Evolutionary conservation across 1,140 invertebrate species (phyloP).

Genomic region (Leptopilina clavipes): DNA sequence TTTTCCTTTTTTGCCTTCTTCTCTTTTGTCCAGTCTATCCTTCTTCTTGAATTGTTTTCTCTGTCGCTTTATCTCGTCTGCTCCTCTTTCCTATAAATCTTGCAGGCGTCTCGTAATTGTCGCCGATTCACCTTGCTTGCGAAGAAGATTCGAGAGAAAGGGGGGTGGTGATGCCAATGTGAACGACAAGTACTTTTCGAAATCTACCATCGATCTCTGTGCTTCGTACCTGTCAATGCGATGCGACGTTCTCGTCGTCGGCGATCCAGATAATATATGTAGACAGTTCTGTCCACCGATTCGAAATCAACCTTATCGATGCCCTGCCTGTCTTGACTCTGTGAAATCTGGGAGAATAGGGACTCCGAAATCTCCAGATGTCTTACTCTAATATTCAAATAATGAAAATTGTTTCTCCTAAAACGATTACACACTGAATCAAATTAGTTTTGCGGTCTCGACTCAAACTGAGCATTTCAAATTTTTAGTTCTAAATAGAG

Average conservation of each 20-base stretch:
- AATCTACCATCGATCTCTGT: conserved; percentile 30
- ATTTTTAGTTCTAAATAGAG: too few relatives aligned
- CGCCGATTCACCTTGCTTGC: conserved; percentile 23
- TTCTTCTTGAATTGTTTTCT: conserved; percentile 36
- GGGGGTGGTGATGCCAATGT: conserved; percentile 14
- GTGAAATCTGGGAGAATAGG: neutral
- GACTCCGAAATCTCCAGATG: neutral
- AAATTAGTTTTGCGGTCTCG: too few relatives aligned
- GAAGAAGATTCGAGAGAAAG: neutral
- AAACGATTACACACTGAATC: too few relatives aligned
- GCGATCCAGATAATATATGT: conserved; percentile 28
- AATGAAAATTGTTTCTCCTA: neutral
- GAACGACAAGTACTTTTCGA: conserved; percentile 35
- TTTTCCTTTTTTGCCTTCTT: conserved; percentile 27
- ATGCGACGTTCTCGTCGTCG: conserved; percentile 7
- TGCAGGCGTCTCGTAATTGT: conserved; percentile 33
- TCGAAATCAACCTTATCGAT: conserved; percentile 28
- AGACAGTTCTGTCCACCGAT: conserved; percentile 9
- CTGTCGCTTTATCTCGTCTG: conserved; percentile 40
- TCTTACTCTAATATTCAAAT: neutral
- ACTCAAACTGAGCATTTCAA: too few relatives aligned
- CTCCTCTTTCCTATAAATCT: conserved; percentile 34
- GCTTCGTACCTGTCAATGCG: neutral
- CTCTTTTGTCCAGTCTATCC: conserved; percentile 18
- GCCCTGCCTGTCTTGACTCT: conserved; percentile 4